phyloP scores from a whole-genome alignment of 2,888 invertebrate genomes.

The Eilema depressum region DNA sequence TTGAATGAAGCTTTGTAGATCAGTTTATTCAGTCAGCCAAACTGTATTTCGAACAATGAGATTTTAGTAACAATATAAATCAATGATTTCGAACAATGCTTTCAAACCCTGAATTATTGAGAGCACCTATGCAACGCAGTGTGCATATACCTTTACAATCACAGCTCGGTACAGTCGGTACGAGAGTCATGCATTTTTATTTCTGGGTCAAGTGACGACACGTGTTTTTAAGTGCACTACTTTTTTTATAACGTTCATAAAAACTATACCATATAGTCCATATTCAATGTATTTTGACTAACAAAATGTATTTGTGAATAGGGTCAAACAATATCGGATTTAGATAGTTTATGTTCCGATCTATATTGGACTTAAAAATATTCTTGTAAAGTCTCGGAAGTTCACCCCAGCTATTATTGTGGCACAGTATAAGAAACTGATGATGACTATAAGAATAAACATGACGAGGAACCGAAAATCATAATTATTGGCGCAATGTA shows the following conservation, averaged over 20 bases:
- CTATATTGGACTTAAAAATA: background rate
- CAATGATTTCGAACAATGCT: background rate
- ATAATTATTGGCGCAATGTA: no score
- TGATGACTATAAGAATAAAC: no score
- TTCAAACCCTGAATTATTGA: constrained; percentile 21
- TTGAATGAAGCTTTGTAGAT: background rate
- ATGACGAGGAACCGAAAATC: no score
- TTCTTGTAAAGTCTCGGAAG: no score
- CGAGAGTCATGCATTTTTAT: constrained; percentile 43
- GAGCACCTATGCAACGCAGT: constrained; percentile 25
- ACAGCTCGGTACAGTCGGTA: constrained; percentile 12
- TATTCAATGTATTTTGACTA: constrained; percentile 9
- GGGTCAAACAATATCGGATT: constrained; percentile 4
- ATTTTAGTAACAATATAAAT: no score
- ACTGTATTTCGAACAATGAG: background rate
- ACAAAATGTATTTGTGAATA: constrained; percentile 22
- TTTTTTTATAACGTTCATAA: constrained; percentile 26
- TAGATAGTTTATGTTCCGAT: background rate
- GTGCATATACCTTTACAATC: constrained; percentile 33
- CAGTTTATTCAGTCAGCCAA: background rate
- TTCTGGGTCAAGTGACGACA: constrained; percentile 47
- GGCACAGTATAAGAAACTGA: no score
- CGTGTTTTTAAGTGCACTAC: constrained; percentile 48
- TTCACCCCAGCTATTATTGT: no score
- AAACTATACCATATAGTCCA: constrained; percentile 14